Evolutionary conservation across 2,888 invertebrate species (phyloP), one percentile per base, ranked within the genome.

Genomic region (Volucella inflata): DNA sequence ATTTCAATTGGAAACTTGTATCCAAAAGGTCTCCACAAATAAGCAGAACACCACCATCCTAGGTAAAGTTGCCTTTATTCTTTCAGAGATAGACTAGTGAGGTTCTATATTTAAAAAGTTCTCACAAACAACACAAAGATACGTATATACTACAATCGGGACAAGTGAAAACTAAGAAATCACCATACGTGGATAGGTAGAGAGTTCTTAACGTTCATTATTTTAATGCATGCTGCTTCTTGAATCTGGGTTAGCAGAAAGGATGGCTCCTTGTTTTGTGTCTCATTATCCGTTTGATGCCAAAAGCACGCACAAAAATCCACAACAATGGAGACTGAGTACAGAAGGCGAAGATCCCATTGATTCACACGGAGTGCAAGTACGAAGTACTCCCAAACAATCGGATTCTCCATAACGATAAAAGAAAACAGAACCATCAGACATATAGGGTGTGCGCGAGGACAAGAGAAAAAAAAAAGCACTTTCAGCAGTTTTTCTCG

Each of bases 181-280:
- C 77, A 51, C 48, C 50, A 57, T 72, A 62, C 53, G 77, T 65
- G 57, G 78, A 78, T 64, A 70, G 74, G 72, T 74, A 79, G 75
- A 30, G 4, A 30, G 30, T 30, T 84, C 75, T 75, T 46, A 75
- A 59, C 65, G 64, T 65, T 84, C 83, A 84, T 84, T 84, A 79
- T 79, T 84, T 75, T 84, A 84, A 84, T 84, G 83, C 79, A 79
- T 79, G 64, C 70, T 78, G 17, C 68, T 83, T 67, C 36, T 65
- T 11, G 44, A 67, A 83, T 64, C 74, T 78, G 40, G 83, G 78
- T 83, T 83, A 83, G 64, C 55, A 71, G 65, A 81, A 59, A 48
- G 60, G 71, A 48, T 50, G 21, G 16, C 44, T 21, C 59, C n/a
- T 75, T 70, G 48, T 68, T 72, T 40, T 70, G 16, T 75, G 59